Evolutionary conservation across 92 coral and sea anemone species (phyloP).

Genomic region (Anthopleura xanthogrammica): DNA sequence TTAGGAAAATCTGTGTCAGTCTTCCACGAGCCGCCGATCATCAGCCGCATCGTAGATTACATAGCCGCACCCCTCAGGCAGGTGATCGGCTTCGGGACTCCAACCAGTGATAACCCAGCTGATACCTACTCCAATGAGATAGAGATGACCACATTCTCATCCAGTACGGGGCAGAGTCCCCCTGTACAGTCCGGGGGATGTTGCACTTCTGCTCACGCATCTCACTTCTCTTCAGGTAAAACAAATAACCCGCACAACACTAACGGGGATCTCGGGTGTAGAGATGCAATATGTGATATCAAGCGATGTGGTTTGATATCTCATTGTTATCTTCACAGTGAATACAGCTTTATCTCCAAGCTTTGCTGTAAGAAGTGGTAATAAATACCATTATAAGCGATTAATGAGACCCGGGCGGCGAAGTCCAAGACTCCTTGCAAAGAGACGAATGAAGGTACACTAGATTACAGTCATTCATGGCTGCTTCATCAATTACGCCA

Average conservation of each 20-base stretch:
- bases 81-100: constrained; percentile 25
- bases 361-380: neutral
- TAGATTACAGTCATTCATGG: neutral
- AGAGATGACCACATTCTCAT: constrained; percentile 58
- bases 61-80: constrained; percentile 34
- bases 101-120: neutral
- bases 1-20: constrained; percentile 20
- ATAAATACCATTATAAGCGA: constrained; percentile 3
- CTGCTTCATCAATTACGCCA: neutral
- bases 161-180: constrained; percentile 48
- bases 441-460: constrained; percentile 27
- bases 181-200: constrained; percentile 32
- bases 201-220: constrained; percentile 26
- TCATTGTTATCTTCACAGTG: neutral
- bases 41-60: constrained; percentile 52
- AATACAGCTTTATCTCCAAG: constrained; percentile 13
- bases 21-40: constrained; percentile 40
- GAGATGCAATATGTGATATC: too few species aligned
- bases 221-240: constrained; percentile 18
- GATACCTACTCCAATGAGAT: constrained; percentile 29
- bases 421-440: constrained; percentile 61
- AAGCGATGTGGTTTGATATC: neutral
- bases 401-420: constrained; percentile 55
- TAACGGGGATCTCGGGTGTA: too few species aligned
- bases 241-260: neutral